Base-by-base conservation (phyloP, 2,113 vertebrate genomes). In the Coregonus clupeaformis region DNA sequence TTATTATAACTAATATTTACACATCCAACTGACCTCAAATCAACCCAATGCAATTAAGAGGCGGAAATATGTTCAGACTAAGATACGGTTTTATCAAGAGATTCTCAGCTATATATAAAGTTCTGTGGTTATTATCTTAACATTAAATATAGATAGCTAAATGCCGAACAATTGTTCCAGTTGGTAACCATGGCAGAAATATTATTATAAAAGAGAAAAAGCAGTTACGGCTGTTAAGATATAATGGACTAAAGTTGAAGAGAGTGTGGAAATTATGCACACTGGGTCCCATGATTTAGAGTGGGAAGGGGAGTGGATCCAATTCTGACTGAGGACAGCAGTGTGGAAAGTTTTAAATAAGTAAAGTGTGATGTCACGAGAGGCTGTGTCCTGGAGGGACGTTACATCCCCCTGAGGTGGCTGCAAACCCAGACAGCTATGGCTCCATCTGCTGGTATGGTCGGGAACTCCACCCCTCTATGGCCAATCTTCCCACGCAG, bases 261-360 rank as follows among this genome's bases (percentile, higher is more conserved):
- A 20, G 16, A 55, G 4, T 20, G 14, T 20, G 20, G 52, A 6
- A 20, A 55, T 22, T 11, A 9, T 20, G 57, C 27, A 20, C 6
- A 32, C 27, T 6, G 63, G 18, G 20, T 29, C 16, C 5, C 30
- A 32, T 6, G 18, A 32, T 20, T 32, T 6, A 30, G 63, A 5
- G 67, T 13, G 42, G 13, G 20, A 22, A 32, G 4, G 66, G 30
- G 18, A 68, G 18, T 6, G 18, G n/a, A 22, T 20, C 1, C 6
- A 11, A 24, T 45, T 45, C 66, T 62, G 12, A 22, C 6, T 6
- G 32, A 65, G 42, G 36, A 45, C 72, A 68, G 72, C 47, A 9
- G 47, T 5, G 68, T 36, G 68, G n/a, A 67, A 60, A 78, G 75
- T 79, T 69, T 69, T 59, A 78, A 88, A 69, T 72, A 29, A 75